Evolutionary conservation across 2,113 vertebrate genomes (phyloP).

Genomic region (Malurus melanocephalus): DNA sequence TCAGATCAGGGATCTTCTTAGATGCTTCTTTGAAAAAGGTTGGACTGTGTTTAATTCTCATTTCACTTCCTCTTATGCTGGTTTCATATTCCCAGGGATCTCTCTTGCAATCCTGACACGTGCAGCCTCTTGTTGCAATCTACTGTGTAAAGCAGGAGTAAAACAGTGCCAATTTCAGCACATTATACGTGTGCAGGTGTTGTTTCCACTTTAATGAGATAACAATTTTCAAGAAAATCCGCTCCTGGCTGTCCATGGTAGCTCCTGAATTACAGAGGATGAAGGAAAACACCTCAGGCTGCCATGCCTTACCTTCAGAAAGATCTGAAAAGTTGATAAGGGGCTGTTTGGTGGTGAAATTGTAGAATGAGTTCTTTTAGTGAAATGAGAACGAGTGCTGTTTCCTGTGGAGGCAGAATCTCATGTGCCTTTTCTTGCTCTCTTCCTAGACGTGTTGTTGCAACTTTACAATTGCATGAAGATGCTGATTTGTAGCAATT

Average conservation of each 20-base stretch:
- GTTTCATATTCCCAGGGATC: not conserved
- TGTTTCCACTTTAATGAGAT: not conserved
- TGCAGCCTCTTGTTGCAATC: not conserved
- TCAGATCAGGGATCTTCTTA: not conserved
- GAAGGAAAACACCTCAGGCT: not conserved
- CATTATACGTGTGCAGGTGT: fast-evolving
- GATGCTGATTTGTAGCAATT: not conserved
- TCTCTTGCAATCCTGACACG: not conserved
- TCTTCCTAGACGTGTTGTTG: not conserved
- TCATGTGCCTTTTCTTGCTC: not conserved
- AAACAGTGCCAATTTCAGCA: fast-evolving
- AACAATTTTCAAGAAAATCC: not conserved
- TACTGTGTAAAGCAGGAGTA: not conserved
- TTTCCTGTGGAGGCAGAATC: not conserved
- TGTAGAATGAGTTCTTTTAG: not conserved
- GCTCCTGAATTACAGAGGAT: not conserved
- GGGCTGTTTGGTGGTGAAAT: not conserved
- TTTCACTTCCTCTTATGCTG: fast-evolving
- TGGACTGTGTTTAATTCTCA: not conserved
- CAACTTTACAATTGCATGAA: not conserved
- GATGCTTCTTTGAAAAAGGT: not conserved
- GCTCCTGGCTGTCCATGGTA: not conserved
- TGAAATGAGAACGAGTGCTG: fast-evolving
- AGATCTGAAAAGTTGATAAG: fast-evolving
- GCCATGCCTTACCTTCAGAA: not conserved